Percentiles rank a stretch among this genome's conserved stretches.
These are phyloP conservation scores for Sebastes vulpes DNA, from an alignment of 2,797 vertebrate genomes.

Conservation along the genomic window DNA sequence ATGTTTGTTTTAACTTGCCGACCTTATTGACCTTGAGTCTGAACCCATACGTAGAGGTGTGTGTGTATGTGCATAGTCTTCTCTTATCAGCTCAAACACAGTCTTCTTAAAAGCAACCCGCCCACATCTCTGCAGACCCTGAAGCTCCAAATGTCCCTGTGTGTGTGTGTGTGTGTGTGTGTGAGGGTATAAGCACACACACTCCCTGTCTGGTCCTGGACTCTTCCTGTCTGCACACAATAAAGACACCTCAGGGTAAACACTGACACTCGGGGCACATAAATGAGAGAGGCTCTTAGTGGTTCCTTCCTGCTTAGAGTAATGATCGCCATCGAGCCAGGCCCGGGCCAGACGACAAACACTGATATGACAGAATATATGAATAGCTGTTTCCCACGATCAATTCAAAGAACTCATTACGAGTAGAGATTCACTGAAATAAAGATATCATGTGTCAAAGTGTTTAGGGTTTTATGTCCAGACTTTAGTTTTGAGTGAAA, in stretches of 20 bases:
- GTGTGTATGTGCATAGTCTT: not conserved
- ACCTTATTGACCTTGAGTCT: conserved; percentile 65
- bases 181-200: not conserved
- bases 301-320: conserved; percentile 55
- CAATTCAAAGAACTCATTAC: not conserved
- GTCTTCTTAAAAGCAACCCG: not conserved
- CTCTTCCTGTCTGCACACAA: conserved; percentile 64
- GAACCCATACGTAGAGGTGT: not conserved
- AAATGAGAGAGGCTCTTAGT: conserved; percentile 42
- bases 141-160: not conserved
- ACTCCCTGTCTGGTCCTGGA: not conserved
- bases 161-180: not conserved
- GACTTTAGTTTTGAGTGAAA: not conserved
- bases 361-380: not conserved
- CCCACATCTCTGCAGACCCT: conserved; percentile 5
- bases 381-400: not conserved
- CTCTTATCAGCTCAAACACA: conserved; percentile 46
- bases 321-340: conserved; percentile 16
- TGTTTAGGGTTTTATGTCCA: not conserved
- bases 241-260: conserved; percentile 66
- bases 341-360: not conserved
- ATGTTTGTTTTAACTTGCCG: conserved; percentile 70
- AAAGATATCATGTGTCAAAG: not conserved
- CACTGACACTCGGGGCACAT: conserved; percentile 50
- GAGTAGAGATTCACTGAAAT: not conserved